Evolutionary conservation across 2,113 vertebrate genomes (phyloP), one percentile per base, ranked within the genome.

Genomic region (Oryzias woworae): DNA sequence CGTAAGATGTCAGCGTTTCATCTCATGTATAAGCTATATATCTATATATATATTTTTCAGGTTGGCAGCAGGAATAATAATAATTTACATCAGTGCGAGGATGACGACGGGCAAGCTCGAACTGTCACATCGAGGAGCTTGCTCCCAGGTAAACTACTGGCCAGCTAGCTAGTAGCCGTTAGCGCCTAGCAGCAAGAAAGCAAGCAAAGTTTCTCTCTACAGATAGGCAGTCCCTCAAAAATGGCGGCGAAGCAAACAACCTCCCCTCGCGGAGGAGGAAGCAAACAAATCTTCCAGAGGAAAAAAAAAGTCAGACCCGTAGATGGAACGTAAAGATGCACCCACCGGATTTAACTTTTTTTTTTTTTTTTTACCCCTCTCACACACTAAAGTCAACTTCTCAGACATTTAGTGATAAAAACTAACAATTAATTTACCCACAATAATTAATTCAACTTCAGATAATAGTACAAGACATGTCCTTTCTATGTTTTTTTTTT

Each of bases 211-310:
- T 90, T 89, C 87, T 85, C 80, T 74, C 81, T 24, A 67, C 76
- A n/a, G 58, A 71, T 65, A 85, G 87, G 77, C 87, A 84, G 84
- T 87, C 88, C 82, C 85, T 83, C 55, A 90, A 92, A 92, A 89
- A 93, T 93, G 92, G 92, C 91, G 92, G 78, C 89, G 85, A 23
- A 28, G 73, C 70, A 78, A 80, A 83, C 86, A 81, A 58, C 84
- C 83, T 86, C 74, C 74, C 68, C 69, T 76, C 45, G 59, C 57
- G 44, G 69, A 61, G 60, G 75, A 62, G 73, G 50, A 83, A 75
- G 67, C 28, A 66, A 65, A 55, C 45, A 20, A 65, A 57, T 55
- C 55, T 62, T 28, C 28, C 14, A 53, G 7, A 20, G 41, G 4
- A 16, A 51, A 60, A 24, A 41, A 45, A 56, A 46, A 53, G 26